A percentile compares a stretch with the other conserved stretches of the same genome.
Conservation (phyloP, 2,888 invertebrate species). For the Kuschelorhynchus macadamiae region DNA sequence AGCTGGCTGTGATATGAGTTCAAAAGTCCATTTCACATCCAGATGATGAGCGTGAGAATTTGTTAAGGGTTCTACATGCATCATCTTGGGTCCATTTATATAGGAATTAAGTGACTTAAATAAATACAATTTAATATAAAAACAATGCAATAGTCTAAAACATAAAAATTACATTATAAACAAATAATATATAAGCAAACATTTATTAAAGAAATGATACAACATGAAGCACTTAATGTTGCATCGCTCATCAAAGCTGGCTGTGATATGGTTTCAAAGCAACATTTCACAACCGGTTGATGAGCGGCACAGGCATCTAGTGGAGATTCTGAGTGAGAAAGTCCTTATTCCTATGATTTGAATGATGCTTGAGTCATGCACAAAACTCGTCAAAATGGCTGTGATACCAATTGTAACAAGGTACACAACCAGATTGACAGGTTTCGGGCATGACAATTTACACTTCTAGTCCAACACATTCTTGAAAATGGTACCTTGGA, state of each 20-base stretch:
- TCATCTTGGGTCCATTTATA: too few relatives aligned
- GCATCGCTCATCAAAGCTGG: slow-evolving; percentile 97
- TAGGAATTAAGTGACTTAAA: too few relatives aligned
- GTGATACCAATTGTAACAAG: slow-evolving; percentile 83
- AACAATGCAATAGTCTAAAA: background rate
- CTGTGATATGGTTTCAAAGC: slow-evolving; percentile 89
- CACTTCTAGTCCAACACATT: too few relatives aligned
- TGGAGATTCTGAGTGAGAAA: slow-evolving; percentile 13
- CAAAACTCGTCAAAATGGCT: slow-evolving; percentile 96
- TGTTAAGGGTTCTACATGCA: too few relatives aligned
- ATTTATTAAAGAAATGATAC: background rate
- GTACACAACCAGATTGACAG: slow-evolving; percentile 87
- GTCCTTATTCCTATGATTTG: background rate
- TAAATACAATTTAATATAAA: too few relatives aligned
- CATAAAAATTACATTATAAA: background rate
- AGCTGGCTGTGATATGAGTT: slow-evolving; percentile 98
- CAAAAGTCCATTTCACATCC: slow-evolving; percentile 84
- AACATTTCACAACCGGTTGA: slow-evolving; percentile 92
- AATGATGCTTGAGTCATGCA: slow-evolving; percentile 71
- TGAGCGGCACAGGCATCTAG: slow-evolving; percentile 74
- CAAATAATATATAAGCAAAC: background rate
- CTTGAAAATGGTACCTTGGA: too few relatives aligned
- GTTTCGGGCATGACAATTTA: slow-evolving; percentile 68
- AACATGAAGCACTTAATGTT: slow-evolving; percentile 60
- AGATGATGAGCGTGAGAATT: slow-evolving; percentile 81